These are phyloP conservation scores for Mormyrops attenuatus DNA, from an alignment of 2,797 vertebrate genomes.

Conservation along the genomic window DNA sequence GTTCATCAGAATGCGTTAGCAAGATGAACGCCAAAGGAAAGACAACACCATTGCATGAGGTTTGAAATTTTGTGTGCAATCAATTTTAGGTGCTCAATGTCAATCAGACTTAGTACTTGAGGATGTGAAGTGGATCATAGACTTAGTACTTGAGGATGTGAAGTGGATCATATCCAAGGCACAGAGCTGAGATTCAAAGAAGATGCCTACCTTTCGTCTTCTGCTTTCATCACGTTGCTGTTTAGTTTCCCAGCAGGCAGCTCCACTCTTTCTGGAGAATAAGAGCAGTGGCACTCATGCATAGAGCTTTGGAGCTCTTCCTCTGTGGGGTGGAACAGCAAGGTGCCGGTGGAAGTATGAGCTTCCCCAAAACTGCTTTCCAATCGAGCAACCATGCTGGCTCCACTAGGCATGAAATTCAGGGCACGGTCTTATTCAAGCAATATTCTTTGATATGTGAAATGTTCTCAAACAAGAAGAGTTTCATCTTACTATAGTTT, in stretches of 20 bases:
- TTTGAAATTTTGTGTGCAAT: not conserved
- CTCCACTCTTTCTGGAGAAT: not conserved
- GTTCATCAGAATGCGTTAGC: not conserved
- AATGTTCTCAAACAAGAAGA: not conserved
- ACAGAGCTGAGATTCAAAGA: not conserved
- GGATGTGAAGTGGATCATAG: not conserved
- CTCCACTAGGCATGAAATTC: not conserved
- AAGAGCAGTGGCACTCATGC: not conserved
- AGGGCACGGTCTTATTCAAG: not conserved
- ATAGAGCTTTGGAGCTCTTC: too few species aligned
- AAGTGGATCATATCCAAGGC: not conserved
- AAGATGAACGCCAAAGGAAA: not conserved
- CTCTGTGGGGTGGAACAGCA: not conserved
- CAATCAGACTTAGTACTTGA: not conserved
- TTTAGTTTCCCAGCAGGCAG: not conserved
- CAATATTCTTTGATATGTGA: not conserved
- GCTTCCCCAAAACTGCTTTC: not conserved
- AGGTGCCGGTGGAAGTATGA: not conserved
- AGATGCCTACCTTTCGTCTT: not conserved
- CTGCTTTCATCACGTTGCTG: not conserved
- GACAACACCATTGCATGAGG: not conserved
- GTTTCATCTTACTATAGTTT: not conserved
- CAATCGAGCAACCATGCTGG: not conserved
- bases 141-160: not conserved
- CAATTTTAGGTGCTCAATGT: not conserved